These are phyloP conservation scores for Eueremaeus valkanovi DNA, from an alignment of 2,888 invertebrate genomes.

Conservation along the genomic window DNA sequence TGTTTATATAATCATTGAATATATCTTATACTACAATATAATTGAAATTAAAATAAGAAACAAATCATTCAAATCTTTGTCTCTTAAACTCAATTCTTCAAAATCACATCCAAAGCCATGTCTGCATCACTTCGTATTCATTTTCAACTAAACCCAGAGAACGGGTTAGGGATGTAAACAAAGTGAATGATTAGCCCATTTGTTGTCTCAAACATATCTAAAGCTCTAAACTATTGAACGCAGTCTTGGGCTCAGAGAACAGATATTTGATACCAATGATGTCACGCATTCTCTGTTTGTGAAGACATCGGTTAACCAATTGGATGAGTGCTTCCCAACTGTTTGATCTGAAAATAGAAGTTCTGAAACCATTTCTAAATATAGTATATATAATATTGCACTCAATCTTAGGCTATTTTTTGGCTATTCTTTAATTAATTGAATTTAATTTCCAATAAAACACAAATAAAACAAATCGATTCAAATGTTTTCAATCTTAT, in stretches of 20 bases:
- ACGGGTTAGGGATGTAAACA: not conserved
- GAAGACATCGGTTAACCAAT: conserved; percentile 22
- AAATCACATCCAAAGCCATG: not conserved
- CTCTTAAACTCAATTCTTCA: not conserved
- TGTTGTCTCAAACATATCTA: not conserved
- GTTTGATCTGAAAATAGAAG: conserved; percentile 25
- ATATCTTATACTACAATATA: not conserved
- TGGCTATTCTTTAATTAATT: not conserved
- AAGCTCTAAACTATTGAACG: conserved; percentile 19
- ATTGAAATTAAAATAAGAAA: not conserved
- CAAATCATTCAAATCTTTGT: not conserved
- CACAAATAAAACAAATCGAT: not conserved
- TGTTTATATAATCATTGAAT: not conserved
- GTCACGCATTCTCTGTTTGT: conserved; percentile 34
- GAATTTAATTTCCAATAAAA: not conserved
- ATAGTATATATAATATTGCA: not conserved
- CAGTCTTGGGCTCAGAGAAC: not conserved
- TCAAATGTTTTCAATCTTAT: not conserved
- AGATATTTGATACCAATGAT: conserved; percentile 35
- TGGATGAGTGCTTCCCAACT: not conserved
- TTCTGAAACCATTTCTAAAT: conserved; percentile 24
- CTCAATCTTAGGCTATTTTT: not conserved
- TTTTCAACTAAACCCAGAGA: too few relatives aligned
- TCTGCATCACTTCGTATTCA: not conserved
- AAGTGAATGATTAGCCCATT: not conserved